phyloP scores from a whole-genome alignment of 2,888 invertebrate genomes.

The Trachelus tabidus region DNA sequence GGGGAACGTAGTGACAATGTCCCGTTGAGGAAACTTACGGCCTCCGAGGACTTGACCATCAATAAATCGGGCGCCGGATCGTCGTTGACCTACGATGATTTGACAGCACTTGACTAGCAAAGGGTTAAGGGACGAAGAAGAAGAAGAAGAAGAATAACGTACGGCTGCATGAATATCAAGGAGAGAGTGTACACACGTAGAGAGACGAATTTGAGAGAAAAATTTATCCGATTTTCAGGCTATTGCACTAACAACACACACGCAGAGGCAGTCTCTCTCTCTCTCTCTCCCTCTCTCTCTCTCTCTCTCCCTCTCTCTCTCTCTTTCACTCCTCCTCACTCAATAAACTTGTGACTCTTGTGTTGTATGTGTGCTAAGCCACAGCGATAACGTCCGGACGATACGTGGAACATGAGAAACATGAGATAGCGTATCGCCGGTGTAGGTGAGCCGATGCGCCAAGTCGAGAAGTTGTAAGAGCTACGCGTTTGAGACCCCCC shows the following conservation, averaged over 20 bases:
- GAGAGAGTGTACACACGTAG: neutral
- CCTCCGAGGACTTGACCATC: neutral
- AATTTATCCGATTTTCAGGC: neutral
- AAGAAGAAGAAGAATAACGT: constrained; percentile 5
- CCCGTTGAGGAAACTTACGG: neutral
- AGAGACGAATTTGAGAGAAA: neutral
- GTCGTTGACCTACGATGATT: neutral
- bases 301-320: too few relatives aligned
- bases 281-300: too few relatives aligned
- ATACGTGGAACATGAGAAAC: neutral
- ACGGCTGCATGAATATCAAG: neutral
- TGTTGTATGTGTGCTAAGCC: neutral
- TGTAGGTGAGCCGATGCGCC: neutral
- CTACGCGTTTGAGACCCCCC: neutral
- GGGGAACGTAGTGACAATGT: neutral
- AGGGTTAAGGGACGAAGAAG: neutral
- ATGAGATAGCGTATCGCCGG: neutral
- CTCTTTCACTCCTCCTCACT: neutral
- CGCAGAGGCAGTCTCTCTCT: neutral
- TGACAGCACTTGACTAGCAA: neutral
- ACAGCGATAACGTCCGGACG: neutral
- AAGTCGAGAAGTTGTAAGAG: neutral
- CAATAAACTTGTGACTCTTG: neutral
- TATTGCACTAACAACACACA: neutral
- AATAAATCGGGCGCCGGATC: neutral